These are phyloP conservation scores for Sycophaga agraensis DNA, from an alignment of 1,140 invertebrate species.

Conservation along the genomic window DNA sequence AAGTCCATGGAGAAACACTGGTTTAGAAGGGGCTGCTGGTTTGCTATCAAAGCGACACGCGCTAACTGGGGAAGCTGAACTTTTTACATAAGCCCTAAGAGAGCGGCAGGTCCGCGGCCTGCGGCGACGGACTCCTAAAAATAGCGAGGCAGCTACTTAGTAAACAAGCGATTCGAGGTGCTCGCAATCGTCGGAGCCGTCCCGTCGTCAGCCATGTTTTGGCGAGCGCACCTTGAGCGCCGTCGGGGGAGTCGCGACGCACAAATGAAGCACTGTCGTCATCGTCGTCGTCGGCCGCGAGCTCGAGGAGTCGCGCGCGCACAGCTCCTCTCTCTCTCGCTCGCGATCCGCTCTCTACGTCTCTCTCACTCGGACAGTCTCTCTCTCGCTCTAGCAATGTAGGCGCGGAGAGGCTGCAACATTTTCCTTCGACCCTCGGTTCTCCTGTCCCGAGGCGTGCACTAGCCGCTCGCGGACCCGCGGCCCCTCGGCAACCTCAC, in stretches of 20 bases:
- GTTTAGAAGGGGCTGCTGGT: neutral
- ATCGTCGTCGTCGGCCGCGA: neutral
- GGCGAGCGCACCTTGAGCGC: neutral
- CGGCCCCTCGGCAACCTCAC: neutral
- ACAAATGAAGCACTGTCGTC: neutral
- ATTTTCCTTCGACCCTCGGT: too few species aligned
- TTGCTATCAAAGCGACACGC: too few species aligned
- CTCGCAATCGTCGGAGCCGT: neutral
- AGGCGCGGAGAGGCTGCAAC: too few species aligned
- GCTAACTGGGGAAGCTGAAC: neutral
- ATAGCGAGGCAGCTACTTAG: slow-evolving; percentile 1
- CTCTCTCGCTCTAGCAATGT: neutral
- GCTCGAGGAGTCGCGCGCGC: neutral
- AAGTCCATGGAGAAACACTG: slow-evolving; percentile 30
- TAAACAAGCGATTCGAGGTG: neutral
- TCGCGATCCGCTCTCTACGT: neutral
- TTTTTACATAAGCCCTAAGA: slow-evolving; percentile 8
- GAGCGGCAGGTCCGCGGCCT: neutral
- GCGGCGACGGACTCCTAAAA: neutral
- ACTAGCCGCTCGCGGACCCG: too few species aligned
- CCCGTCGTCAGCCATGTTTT: slow-evolving; percentile 10
- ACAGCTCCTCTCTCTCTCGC: neutral
- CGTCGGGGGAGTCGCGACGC: neutral
- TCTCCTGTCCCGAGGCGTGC: too few species aligned
- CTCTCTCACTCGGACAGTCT: neutral